Conservation (phyloP, 1,140 invertebrate genomes). For the Asbolus verrucosus region DNA sequence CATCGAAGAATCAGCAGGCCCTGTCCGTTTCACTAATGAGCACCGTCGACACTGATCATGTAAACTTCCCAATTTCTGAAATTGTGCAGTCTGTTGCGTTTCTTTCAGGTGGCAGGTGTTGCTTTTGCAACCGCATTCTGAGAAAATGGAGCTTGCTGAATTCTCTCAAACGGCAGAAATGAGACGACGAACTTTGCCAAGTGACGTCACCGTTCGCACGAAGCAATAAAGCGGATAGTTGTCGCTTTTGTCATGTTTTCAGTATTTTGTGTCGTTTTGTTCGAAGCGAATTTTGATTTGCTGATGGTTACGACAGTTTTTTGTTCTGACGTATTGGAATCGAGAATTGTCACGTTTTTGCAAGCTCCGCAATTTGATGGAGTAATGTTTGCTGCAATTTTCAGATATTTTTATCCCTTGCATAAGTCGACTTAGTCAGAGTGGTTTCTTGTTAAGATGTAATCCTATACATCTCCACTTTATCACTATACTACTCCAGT, state of each 20-base stretch:
- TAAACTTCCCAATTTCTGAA: not conserved
- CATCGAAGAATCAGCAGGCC: not conserved
- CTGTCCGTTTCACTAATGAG: too few species aligned
- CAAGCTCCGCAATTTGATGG: not conserved
- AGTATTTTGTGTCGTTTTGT: too few species aligned
- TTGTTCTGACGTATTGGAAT: conserved; percentile 1
- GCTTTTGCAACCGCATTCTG: conserved; percentile 1
- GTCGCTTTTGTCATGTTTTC: too few species aligned
- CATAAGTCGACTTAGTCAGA: conserved; percentile 31
- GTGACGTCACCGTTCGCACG: conserved; percentile 19
- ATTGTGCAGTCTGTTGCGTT: too few species aligned
- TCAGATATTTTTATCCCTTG: conserved; percentile 19
- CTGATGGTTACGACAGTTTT: not conserved
- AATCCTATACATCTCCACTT: not conserved
- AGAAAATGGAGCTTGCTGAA: conserved; percentile 38
- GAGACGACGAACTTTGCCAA: not conserved
- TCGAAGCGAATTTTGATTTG: too few species aligned
- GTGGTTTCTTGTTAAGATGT: conserved; percentile 12
- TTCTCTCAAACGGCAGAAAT: not conserved
- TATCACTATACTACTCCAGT: too few species aligned
- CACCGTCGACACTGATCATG: not conserved
- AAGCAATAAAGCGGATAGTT: too few species aligned
- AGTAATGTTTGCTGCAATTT: conserved; percentile 26
- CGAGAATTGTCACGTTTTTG: not conserved
- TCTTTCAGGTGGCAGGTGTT: conserved; percentile 23